Evolutionary conservation across 2,797 vertebrate genomes (phyloP).

Genomic region (Neostethus bicornis): DNA sequence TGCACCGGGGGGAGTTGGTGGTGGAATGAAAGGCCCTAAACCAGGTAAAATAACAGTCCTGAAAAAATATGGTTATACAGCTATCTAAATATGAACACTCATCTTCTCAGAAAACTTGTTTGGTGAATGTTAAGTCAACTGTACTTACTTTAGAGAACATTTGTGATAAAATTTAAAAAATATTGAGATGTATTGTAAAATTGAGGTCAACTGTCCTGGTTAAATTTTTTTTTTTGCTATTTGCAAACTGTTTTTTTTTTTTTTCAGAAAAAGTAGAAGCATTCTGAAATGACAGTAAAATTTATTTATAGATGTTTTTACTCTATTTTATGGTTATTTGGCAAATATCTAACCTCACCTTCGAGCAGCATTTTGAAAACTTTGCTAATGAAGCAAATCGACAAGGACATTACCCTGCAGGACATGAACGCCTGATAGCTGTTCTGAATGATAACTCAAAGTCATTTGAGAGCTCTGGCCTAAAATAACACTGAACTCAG

Average conservation of each 20-base stretch:
- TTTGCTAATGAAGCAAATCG: slow-evolving; percentile 42
- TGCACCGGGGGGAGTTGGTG: slow-evolving; percentile 53
- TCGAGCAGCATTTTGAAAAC: slow-evolving; percentile 7
- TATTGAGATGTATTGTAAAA: too few relatives aligned
- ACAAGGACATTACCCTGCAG: slow-evolving; percentile 36
- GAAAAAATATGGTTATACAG: neutral
- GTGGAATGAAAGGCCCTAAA: slow-evolving; percentile 75
- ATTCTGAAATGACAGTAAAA: too few relatives aligned
- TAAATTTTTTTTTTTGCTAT: too few relatives aligned
- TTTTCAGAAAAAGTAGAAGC: too few relatives aligned
- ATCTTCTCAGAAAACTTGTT: neutral
- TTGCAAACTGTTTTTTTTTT: too few relatives aligned
- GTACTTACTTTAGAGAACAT: neutral
- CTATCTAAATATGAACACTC: neutral
- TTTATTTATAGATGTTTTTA: too few relatives aligned
- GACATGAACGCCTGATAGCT: slow-evolving; percentile 32
- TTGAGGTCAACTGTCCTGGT: too few relatives aligned
- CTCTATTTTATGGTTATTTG: too few relatives aligned
- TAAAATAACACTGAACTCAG: slow-evolving; percentile 14
- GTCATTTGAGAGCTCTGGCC: slow-evolving; percentile 29
- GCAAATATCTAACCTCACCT: slow-evolving; percentile 8
- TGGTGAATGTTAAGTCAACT: neutral
- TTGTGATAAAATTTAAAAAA: too few relatives aligned
- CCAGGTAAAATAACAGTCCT: slow-evolving; percentile 65
- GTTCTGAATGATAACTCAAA: slow-evolving; percentile 43